Base-by-base conservation (phyloP, 2,113 vertebrate genomes). In the Petroica traversi region DNA sequence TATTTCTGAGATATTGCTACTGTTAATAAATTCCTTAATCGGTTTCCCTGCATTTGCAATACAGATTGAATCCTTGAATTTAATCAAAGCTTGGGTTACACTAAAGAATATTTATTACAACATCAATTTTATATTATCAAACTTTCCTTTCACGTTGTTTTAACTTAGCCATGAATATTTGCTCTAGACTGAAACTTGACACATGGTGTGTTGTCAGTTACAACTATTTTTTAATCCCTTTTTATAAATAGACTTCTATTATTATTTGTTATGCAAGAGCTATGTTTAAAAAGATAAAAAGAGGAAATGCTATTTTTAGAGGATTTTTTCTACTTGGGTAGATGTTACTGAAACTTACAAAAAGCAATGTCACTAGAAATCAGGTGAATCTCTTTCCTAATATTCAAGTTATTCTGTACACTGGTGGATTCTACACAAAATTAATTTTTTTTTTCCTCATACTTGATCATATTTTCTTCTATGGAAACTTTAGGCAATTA, bases 11-110 rank as follows among this genome's bases (percentile, higher is more conserved):
- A 51, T 96, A 95, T 84, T 97, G 95, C 85, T 25, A 17, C 66
- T 95, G 57, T 96, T 97, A 94, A 94, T 96, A 95, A 96, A 97
- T 96, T 96, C 83, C 64, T 97, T 96, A 95, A 97, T 97, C 66
- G 12, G 62, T 85, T 94, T 52, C 84, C 48, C 61, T 91, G 46
- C 88, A 88, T 94, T 97, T 97, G 81, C 75, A 93, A 34, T 11
- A 38, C 68, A 76, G 57, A 72, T 59, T 79, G 31, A 95, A 96
- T 96, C 88, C 81, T 86, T 62, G 92, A 95, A 77, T 96, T 97
- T 95, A 96, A 93, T 91, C 92, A 96, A 95, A 97, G 81, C 55
- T 67, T 48, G 78, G 73, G 16, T 76, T 85, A 86, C 33, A 38
- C 52, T 58, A 49, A 59, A 12, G 14, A 59, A 40, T 78, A n/a